Conservation (phyloP, 92 coral and sea anemone genomes). For the Siderastrea radians region DNA sequence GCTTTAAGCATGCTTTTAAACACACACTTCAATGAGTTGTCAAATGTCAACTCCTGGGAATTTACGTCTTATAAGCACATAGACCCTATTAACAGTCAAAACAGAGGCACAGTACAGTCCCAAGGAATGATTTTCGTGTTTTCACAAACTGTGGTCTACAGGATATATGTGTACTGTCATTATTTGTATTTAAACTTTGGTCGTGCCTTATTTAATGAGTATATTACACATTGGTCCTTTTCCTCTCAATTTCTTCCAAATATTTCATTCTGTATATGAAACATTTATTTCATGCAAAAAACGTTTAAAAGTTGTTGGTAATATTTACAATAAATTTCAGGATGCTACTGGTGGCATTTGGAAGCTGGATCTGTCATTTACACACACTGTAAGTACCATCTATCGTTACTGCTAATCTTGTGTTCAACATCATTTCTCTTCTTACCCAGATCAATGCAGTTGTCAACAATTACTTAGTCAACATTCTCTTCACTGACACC, state of each 20-base stretch:
- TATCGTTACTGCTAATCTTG: neutral
- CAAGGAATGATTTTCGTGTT: no score
- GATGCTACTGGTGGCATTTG: slow-evolving; percentile 99
- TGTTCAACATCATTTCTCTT: neutral
- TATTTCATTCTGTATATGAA: neutral
- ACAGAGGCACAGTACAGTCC: no score
- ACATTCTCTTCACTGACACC: neutral
- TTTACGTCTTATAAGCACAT: no score
- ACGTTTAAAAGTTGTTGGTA: neutral
- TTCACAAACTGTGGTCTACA: neutral
- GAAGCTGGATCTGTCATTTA: slow-evolving; percentile 97
- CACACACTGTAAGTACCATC: slow-evolving; percentile 90
- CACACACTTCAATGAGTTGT: no score
- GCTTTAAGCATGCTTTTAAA: no score
- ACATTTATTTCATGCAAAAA: neutral
- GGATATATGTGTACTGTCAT: neutral
- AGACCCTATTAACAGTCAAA: no score
- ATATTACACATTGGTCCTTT: no score
- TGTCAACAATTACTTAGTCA: neutral
- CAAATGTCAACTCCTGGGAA: no score
- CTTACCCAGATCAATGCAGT: no score
- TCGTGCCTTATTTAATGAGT: no score
- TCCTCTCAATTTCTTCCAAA: no score
- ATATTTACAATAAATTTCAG: slow-evolving; percentile 32
- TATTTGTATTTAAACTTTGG: neutral